phyloP scores from a whole-genome alignment of 2,888 invertebrate species.

The Lasioglossum oenotherae region DNA sequence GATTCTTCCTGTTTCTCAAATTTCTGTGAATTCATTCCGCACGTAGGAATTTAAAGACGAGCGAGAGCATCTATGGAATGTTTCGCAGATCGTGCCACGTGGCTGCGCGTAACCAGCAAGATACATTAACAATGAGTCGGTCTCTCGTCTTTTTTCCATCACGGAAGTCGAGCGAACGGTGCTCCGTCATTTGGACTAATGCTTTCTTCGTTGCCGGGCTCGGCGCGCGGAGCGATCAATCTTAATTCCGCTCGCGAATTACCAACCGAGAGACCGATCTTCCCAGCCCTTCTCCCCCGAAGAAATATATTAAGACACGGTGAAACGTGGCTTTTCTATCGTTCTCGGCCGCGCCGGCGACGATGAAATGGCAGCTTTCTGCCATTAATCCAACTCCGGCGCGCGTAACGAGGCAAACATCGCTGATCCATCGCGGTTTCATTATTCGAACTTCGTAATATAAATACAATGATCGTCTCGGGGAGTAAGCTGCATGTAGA shows the following conservation, averaged over 20 bases:
- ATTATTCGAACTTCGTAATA: background rate
- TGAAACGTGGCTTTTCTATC: conserved; percentile 42
- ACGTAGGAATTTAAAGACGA: background rate
- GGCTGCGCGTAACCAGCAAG: background rate
- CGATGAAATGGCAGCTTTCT: conserved; percentile 34
- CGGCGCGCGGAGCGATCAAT: conserved; percentile 42
- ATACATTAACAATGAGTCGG: background rate
- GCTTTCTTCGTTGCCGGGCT: conserved; percentile 40
- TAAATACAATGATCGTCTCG: background rate
- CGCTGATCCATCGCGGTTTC: background rate
- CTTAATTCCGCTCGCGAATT: conserved; percentile 54
- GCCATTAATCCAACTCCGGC: conserved; percentile 31
- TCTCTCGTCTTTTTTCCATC: background rate
- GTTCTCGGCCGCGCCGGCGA: conserved; percentile 2
- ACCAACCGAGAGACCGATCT: conserved; percentile 34
- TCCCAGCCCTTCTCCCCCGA: background rate
- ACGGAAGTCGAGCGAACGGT: background rate
- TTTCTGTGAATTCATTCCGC: background rate
- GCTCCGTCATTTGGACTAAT: conserved; percentile 45
- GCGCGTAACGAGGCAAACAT: conserved; percentile 15
- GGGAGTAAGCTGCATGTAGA: background rate
- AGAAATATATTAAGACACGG: conserved; percentile 49
- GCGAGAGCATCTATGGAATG: background rate
- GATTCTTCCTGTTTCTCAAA: background rate
- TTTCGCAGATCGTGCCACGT: background rate